Conservation (phyloP, 2,888 invertebrate species). For the Amiota communis region DNA sequence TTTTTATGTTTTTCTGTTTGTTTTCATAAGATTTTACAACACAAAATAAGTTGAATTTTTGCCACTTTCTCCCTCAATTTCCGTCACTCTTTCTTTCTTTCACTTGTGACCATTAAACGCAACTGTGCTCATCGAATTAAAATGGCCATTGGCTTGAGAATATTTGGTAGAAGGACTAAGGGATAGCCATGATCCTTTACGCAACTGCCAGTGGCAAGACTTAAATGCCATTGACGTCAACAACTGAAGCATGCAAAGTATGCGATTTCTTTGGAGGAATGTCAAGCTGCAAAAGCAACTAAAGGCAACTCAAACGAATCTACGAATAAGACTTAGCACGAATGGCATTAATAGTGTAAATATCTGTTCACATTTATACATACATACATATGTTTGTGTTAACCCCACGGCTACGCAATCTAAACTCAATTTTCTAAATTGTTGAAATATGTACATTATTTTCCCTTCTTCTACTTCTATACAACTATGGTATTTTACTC, state of each 20-base stretch:
- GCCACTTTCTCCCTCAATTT: neutral
- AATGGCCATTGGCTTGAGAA: constrained; percentile 12
- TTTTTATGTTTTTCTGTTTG: constrained; percentile 17
- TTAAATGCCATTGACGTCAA: neutral
- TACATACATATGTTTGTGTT: constrained; percentile 1
- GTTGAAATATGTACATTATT: constrained; percentile 22
- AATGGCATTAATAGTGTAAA: constrained; percentile 2
- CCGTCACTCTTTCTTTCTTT: neutral
- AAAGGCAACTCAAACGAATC: neutral
- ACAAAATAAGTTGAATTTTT: neutral
- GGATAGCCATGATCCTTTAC: neutral
- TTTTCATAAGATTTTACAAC: constrained; percentile 45
- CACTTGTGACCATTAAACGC: constrained; percentile 47
- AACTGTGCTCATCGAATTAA: constrained; percentile 37
- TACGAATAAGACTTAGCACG: neutral
- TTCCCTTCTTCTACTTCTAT: neutral
- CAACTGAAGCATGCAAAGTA: constrained; percentile 14
- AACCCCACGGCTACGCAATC: constrained; percentile 23
- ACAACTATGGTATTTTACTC: neutral
- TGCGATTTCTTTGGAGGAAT: constrained; percentile 7
- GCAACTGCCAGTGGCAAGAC: neutral
- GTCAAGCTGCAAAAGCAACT: neutral
- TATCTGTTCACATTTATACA: neutral
- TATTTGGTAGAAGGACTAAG: neutral
- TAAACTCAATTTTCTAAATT: constrained; percentile 31